Base-by-base conservation (phyloP, 2,888 invertebrate genomes). In the Lamellibrachia columna region DNA sequence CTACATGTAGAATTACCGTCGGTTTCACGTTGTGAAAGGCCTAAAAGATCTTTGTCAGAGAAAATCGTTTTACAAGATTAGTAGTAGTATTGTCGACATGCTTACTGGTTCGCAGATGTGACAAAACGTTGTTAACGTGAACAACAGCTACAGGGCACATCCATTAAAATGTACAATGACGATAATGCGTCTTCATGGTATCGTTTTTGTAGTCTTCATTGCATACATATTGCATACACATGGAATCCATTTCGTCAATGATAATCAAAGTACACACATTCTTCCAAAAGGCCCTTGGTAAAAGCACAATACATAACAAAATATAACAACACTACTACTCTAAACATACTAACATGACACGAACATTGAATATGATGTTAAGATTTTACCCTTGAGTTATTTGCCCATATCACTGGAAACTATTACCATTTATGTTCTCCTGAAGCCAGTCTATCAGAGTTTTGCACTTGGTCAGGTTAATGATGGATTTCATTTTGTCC, bases 401-500 rank as follows among this genome's bases (percentile, higher is more conserved):
- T 6, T 75, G 75, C 22, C 2, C 11, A 75, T 22, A 75, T 75
- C 15, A 60, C 60, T 60, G 9, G 60, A 6, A 60, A 2, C 4
- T 60, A 55, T 60, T 75, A 92, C 93, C 90, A 75, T 92, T 11
- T n/a, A 93, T 94, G 6, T 94, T 94, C 40, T 93, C 93, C 58
- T 93, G 93, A 52, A 95, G 93, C 95, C 95, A 95, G 1, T 92
- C 40, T 2, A 95, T 93, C 11, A 95, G 92, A 11, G 93, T 92
- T 28, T 91, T 93, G 93, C 94, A 94, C 4, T 93, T 91, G 9
- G 93, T 91, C 90, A 95, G 94, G 0, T 92, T 93, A 9, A 91
- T 90, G 52, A 95, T 92, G 93, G 94, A 94, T 3, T 93, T 8
- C 8, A 94, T 91, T 40, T 94, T 92, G 11, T 93, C 91, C 7